Base-by-base conservation (phyloP, 2,888 invertebrate genomes). In the Andrena trimmerana region DNA sequence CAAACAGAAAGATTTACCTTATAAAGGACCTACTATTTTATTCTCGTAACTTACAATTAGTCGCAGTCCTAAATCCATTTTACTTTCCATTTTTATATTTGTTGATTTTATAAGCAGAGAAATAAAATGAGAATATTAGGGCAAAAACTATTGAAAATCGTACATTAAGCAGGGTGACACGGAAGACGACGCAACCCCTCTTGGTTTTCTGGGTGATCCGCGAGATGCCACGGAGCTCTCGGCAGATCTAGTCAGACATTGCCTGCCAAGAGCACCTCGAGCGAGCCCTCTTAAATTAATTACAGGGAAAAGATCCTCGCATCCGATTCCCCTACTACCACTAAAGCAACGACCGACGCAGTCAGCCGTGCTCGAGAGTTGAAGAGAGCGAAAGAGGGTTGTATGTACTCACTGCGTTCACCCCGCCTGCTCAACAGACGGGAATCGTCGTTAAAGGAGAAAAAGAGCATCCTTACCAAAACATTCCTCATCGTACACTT, bases 231-330 rank as follows among this genome's bases (percentile, higher is more conserved):
- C 62, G 85, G 72, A 84, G 80, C 76, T 81, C 81, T 71, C 62
- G 72, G 71, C 52, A 65, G 83, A 78, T 76, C 83, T 78, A 83
- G 78, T 78, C 83, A 84, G 83, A 84, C 84, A 36, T 69, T 68
- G 83, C 50, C 83, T 80, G 78, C 54, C 83, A 78, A 73, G 84
- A 88, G 89, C 86, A 88, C 83, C 90, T 90, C 88, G 86, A 90
- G 82, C 88, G 90, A 91, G 92, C 91, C 92, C 92, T 91, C 93
- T 93, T 92, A 93, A 93, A 93, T 93, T 93, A 93, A 93, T 93
- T 93, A 93, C 93, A 92, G 91, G 91, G 92, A 92, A 93, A 93
- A 92, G 92, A 92, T 93, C 90, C 91, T 90, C 89, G 90, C 88
- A 87, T 91, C 90, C 90, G 89, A 91, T 89, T 88, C 88, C 88